Base-by-base conservation (phyloP, 2,797 vertebrate species). In the Limosa lapponica region DNA sequence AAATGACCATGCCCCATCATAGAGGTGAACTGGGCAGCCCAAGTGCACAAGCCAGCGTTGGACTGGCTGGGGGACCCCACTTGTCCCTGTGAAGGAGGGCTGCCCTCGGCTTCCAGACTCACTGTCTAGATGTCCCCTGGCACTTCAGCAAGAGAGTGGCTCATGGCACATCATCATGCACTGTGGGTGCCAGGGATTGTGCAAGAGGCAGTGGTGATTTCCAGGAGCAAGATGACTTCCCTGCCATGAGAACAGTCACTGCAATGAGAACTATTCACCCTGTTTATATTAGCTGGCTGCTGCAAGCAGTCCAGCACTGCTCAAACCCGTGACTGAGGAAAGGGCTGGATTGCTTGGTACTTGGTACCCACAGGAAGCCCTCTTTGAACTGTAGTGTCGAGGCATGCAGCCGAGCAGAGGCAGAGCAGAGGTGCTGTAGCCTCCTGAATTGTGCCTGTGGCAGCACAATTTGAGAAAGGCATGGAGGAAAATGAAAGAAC, bases 371-470 rank as follows among this genome's bases (percentile, higher is more conserved):
- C 37, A 28, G n/a, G 37, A 75, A 85, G 32, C 9, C 17, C 19
- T 30, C 22, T 43, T 37, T 28, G 10, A 2, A 18, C 13, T 0
- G 0, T 23, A 22, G 34, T 3, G 22, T 5, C 15, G 36, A 69
- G 37, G 28, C 1, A 1, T 2, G 32, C 46, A 9, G 7, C 1
- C 0, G 3, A 84, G 22, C 1, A 24, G 41, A 65, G 32, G 39
- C 61, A 71, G 10, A 34, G 32, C 34, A 88, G 57, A 81, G 34
- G 36, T 13, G 24, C 52, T 89, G 57, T n/a, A 67, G n/a, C 58
- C 36, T 59, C 39, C 36, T 36, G 36, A 66, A 28, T 69, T 18
- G 1, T 17, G 17, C 19, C 49, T 64, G 30, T 71, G 58, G 37
- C 18, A 92, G 30, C 10, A 46, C n/a, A 30, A 1, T 30, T 64